Conservation (phyloP, 2,888 invertebrate species). For the Patella pellucida region DNA sequence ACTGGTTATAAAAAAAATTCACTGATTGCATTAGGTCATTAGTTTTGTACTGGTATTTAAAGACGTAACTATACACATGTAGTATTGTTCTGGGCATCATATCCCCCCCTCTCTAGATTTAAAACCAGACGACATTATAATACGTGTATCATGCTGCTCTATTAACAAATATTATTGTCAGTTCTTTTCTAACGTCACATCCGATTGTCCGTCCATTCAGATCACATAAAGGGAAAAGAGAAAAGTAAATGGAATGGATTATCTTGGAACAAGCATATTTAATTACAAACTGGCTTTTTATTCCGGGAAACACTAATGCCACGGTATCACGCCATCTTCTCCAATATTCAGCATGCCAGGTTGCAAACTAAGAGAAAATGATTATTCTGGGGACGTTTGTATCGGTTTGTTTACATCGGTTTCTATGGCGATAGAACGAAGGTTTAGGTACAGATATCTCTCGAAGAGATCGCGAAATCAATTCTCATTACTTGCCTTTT, state of each 20-base stretch:
- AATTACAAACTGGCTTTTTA: slow-evolving; percentile 4
- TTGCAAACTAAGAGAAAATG: slow-evolving; percentile 5
- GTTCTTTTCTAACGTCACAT: too few species aligned
- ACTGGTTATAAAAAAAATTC: too few species aligned
- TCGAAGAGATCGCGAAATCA: not conserved
- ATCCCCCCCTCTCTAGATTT: too few species aligned
- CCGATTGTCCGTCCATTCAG: not conserved
- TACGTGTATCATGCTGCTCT: too few species aligned
- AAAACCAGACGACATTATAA: too few species aligned
- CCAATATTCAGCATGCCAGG: not conserved
- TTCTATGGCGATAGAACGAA: not conserved
- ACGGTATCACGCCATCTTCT: not conserved
- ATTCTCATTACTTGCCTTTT: slow-evolving; percentile 1
- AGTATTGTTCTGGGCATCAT: too few species aligned
- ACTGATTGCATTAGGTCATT: too few species aligned
- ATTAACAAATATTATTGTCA: too few species aligned
- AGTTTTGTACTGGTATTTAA: too few species aligned
- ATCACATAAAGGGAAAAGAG: not conserved
- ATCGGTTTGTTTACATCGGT: slow-evolving; percentile 3
- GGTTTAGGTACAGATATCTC: slow-evolving; percentile 3
- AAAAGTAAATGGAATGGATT: not conserved
- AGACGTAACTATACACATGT: too few species aligned
- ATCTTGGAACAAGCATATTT: not conserved
- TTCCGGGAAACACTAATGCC: not conserved
- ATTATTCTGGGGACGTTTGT: not conserved